Evolutionary conservation across 2,797 vertebrate genomes (phyloP).

Genomic region (Arctocebus calabarensis): DNA sequence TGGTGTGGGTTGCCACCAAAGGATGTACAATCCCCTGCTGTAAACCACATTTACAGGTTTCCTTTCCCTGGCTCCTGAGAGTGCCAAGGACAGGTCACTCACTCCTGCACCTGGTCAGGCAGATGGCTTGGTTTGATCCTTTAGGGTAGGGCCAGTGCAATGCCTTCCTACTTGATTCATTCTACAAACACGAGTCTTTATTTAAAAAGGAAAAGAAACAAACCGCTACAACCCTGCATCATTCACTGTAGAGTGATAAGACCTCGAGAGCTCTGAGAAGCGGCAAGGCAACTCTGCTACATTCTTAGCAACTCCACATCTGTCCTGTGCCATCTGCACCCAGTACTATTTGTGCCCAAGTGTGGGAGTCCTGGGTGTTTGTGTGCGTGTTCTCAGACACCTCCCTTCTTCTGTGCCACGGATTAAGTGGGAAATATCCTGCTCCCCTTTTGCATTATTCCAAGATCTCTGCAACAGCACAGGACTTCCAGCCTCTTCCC

Average conservation of each 20-base stretch:
- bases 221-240: not conserved
- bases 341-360: not conserved
- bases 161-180: not conserved
- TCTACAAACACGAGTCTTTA: not conserved
- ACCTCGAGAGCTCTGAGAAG: not conserved
- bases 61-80: not conserved
- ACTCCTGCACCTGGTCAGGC: not conserved
- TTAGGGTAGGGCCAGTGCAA: not conserved
- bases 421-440: not conserved
- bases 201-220: not conserved
- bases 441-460: not conserved
- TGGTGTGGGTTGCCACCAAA: too few relatives aligned
- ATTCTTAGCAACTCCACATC: too few relatives aligned
- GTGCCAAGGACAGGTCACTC: accelerated
- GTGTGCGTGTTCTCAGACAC: accelerated
- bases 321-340: not conserved
- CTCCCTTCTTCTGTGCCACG: not conserved
- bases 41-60: not conserved
- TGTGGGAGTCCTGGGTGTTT: not conserved
- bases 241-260: too few relatives aligned
- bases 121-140: not conserved
- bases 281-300: not conserved
- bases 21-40: too few relatives aligned
- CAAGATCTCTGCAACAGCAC: not conserved
- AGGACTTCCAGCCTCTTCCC: not conserved